phyloP scores from a whole-genome alignment of 23 tunicate species.

The Corella eumyota region DNA sequence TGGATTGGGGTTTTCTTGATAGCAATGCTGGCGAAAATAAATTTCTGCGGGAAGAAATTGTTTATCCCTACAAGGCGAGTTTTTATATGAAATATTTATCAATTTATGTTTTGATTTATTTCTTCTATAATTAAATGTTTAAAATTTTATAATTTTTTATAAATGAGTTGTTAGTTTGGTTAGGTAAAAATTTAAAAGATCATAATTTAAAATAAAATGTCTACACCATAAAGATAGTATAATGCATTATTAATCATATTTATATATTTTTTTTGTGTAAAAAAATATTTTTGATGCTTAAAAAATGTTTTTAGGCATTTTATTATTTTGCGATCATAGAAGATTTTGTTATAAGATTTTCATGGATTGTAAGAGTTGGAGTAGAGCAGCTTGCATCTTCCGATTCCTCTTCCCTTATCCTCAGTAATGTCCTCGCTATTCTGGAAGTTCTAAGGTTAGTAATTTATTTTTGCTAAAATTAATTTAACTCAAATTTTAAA shows the following conservation, averaged over 20 bases:
- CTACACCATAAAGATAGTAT: too few species aligned
- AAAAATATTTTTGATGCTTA: background rate
- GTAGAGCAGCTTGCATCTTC: constrained; percentile 19
- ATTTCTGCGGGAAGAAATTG: constrained; percentile 79
- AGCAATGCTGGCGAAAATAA: constrained; percentile 84
- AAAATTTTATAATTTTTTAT: background rate
- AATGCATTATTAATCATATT: too few species aligned
- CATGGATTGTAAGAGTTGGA: constrained; percentile 55
- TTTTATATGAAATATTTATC: too few species aligned
- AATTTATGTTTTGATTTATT: background rate
- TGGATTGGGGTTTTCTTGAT: constrained; percentile 99
- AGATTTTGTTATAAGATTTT: constrained; percentile 59
- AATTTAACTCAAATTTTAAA: too few species aligned
- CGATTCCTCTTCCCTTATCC: background rate
- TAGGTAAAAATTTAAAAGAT: background rate
- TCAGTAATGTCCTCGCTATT: constrained; percentile 19
- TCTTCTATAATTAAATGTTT: background rate
- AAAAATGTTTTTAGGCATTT: constrained; percentile 17
- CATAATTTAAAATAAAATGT: background rate
- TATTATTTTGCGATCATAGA: constrained; percentile 74
- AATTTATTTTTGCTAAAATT: too few species aligned
- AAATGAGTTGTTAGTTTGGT: background rate
- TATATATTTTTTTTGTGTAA: background rate
- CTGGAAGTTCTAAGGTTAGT: constrained; percentile 74
- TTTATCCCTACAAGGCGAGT: constrained; percentile 65